Evolutionary conservation across 2,888 invertebrate genomes (phyloP), one percentile per base, ranked within the genome.

Genomic region (Tinea trinotella): DNA sequence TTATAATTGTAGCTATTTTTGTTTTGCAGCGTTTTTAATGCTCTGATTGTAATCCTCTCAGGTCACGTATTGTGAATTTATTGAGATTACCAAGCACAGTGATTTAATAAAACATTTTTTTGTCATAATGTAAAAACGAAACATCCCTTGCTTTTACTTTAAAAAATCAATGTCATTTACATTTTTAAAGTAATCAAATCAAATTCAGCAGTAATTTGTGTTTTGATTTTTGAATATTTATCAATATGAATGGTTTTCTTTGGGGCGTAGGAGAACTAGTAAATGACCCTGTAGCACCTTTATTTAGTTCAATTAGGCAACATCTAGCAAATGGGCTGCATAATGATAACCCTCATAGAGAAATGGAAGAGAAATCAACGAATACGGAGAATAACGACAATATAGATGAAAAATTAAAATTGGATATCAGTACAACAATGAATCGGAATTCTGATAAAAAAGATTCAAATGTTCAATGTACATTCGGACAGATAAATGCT

Each of bases 201-300:
- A 30, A 30, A 30, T 30, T 30, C 2, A 2, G 19, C 18, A 4
- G 10, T n/a, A 19, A 48, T 20, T 48, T 48, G 7, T 19, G 20
- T 18, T 13, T 48, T 6, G 17, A 48, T 48, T 48, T 15, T 13
- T 7, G 22, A 22, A 22, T 22, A 22, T 22, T 35, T 12, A 35
- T 12, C 35, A 35, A 7, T 44, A 79, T 78, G 78, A 59, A 72
- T 36, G 62, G 60, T 50, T 64, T 74, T 59, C 60, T 79, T 35
- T 74, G 73, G 74, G 66, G 71, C 53, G 62, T 81, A 34, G 70
- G 69, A 13, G 70, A 78, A 57, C 62, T 80, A n/a, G 62, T 72
- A 9, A 73, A 68, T 55, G 71, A 79, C 59, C 77, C 81, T 22
- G 73, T 79, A 1, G 60, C 67, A 12, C 68, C 73, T 30, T 40